Percentiles rank a stretch among this genome's conserved stretches.
Conservation (phyloP, 2,113 vertebrate species). For the Castor canadensis region DNA sequence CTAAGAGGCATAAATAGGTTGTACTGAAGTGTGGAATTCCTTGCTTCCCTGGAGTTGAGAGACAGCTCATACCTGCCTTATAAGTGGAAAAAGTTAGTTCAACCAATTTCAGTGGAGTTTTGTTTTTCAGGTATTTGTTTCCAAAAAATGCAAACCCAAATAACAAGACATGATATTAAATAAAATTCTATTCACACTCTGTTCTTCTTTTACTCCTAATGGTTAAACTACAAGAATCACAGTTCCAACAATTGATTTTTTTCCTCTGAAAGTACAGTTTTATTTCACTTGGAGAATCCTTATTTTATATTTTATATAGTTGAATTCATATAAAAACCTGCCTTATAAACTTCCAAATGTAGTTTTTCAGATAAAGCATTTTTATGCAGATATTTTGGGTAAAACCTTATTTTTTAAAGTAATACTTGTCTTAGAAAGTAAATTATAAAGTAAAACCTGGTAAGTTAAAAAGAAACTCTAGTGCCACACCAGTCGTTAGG, state of each 20-base stretch:
- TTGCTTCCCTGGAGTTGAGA: conserved; percentile 37
- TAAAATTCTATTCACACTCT: conserved; percentile 19
- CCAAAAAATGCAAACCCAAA: conserved; percentile 5
- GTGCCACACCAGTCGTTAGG: not conserved
- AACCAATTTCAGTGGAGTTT: conserved; percentile 34
- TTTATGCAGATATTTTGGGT: not conserved
- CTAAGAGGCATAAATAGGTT: conserved; percentile 73
- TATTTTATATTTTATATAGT: not conserved
- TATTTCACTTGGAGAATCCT: conserved; percentile 1
- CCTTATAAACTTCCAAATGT: not conserved
- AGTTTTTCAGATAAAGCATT: not conserved
- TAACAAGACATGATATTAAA: not conserved
- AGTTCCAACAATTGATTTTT: not conserved
- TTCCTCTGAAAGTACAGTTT: not conserved
- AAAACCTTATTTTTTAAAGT: conserved; percentile 22
- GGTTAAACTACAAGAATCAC: conserved; percentile 7
- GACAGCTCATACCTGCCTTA: conserved; percentile 20
- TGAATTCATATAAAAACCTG: not conserved
- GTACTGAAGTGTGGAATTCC: conserved; percentile 45
- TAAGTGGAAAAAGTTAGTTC: conserved; percentile 25
- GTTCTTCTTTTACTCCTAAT: not conserved
- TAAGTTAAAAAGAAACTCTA: not conserved
- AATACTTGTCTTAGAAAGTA: not conserved
- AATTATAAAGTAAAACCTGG: not conserved
- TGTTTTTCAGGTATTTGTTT: conserved; percentile 48